A percentile compares a stretch with the other conserved stretches of the same genome.
Conservation (phyloP, 1,140 invertebrate species). For the Halyomorpha halys region DNA sequence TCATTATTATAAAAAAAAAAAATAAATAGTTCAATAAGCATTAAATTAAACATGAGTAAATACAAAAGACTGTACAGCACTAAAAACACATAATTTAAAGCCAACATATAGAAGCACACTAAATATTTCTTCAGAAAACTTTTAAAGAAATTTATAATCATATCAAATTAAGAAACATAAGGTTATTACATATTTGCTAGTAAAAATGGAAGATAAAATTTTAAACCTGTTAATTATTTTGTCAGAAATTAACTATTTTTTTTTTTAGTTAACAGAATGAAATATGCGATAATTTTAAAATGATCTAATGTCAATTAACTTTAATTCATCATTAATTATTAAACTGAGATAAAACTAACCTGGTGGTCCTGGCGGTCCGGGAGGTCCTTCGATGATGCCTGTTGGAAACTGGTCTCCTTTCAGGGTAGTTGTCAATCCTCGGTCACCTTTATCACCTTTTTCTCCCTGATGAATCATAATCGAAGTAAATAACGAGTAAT, state of each 20-base stretch:
- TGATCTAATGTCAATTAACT: no score
- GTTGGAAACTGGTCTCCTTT: slow-evolving; percentile 82
- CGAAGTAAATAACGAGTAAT: no score
- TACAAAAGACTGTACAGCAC: no score
- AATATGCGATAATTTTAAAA: no score
- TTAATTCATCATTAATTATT: no score
- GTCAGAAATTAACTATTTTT: slow-evolving; percentile 20
- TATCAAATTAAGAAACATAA: background rate
- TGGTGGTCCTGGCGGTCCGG: slow-evolving; percentile 80
- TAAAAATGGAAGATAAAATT: slow-evolving; percentile 6
- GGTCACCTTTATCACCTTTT: slow-evolving; percentile 79
- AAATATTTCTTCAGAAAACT: no score
- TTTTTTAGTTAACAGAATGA: no score
- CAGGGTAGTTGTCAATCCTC: slow-evolving; percentile 77
- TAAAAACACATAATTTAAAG: no score
- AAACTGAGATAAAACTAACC: slow-evolving; percentile 44
- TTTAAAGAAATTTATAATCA: background rate
- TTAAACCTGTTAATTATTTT: slow-evolving; percentile 9
- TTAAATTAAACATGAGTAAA: no score
- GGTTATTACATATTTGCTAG: background rate
- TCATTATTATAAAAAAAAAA: no score
- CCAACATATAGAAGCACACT: no score
- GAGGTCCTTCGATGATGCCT: slow-evolving; percentile 85
- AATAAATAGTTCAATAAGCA: no score
- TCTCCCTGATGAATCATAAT: slow-evolving; percentile 58